Conservation (phyloP, 2,113 vertebrate genomes). For the Geococcyx californianus region DNA sequence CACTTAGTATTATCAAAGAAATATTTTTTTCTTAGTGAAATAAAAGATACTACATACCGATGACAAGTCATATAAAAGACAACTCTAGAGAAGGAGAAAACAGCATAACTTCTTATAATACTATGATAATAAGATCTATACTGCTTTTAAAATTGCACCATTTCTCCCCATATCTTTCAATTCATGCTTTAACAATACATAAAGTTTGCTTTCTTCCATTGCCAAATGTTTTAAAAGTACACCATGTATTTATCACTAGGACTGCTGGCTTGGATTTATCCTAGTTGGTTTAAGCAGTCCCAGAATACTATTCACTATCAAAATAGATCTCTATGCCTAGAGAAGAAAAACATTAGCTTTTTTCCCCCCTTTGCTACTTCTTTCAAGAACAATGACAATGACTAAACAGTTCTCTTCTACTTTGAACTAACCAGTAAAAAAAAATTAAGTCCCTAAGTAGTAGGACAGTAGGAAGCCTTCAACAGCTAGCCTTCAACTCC, state of each 20-base stretch:
- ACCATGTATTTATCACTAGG: not conserved
- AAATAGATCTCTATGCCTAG: not conserved
- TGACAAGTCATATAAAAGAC: not conserved
- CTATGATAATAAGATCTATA: not conserved
- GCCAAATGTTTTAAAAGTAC: not conserved
- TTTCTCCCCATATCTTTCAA: not conserved
- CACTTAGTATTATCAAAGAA: not conserved
- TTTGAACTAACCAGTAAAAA: not conserved
- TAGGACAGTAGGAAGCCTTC: not conserved
- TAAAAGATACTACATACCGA: not conserved
- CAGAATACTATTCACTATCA: not conserved
- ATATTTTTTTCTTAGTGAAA: not conserved
- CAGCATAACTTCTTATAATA: not conserved
- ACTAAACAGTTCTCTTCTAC: not conserved
- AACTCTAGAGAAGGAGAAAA: not conserved
- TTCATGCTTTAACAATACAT: not conserved
- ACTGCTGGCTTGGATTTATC: not conserved
- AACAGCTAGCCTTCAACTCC: not conserved
- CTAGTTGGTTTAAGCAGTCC: not conserved
- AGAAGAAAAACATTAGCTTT: not conserved
- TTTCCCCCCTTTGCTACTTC: not conserved
- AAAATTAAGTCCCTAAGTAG: not conserved
- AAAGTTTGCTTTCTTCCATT: not conserved
- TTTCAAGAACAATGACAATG: not conserved
- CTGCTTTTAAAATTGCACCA: not conserved